A percentile compares a stretch with the other conserved stretches of the same genome.
These are phyloP conservation scores for Drosophila obscura DNA, from an alignment of 1,140 invertebrate genomes.

Conservation along the genomic window DNA sequence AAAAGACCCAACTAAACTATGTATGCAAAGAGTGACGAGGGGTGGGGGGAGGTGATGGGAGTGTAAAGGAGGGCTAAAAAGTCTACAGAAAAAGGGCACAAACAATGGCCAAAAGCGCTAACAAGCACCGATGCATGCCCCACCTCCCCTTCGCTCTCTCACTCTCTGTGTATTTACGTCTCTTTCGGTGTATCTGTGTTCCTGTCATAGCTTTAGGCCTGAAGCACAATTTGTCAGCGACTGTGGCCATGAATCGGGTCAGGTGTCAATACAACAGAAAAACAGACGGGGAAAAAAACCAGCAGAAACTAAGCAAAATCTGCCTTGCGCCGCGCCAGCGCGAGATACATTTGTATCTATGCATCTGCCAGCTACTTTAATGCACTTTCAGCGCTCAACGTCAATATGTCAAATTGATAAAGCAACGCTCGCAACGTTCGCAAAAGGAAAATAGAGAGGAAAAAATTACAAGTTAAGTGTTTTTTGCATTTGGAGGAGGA, in stretches of 20 bases:
- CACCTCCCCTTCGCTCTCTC: constrained; percentile 10
- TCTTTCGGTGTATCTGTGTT: not conserved
- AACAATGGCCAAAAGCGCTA: constrained; percentile 60
- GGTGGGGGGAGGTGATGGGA: not conserved
- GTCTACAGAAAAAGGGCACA: constrained; percentile 43
- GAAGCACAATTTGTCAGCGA: constrained; percentile 65
- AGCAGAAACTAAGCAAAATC: constrained; percentile 18
- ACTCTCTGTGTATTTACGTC: not conserved
- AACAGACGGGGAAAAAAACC: constrained; percentile 2
- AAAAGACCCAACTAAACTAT: constrained; percentile 61
- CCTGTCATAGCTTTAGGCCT: constrained; percentile 4
- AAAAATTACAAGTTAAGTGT: constrained; percentile 69
- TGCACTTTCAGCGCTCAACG: constrained; percentile 78
- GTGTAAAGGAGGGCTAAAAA: not conserved
- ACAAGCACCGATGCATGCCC: constrained; percentile 49
- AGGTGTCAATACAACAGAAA: constrained; percentile 57
- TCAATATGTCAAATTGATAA: constrained; percentile 81
- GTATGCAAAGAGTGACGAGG: constrained; percentile 34
- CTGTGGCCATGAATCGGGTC: constrained; percentile 73
- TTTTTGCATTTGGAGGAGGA: constrained; percentile 20
- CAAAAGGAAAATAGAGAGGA: constrained; percentile 35
- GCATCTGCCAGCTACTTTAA: constrained; percentile 73
- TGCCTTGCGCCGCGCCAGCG: constrained; percentile 4
- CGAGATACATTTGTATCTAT: constrained; percentile 45
- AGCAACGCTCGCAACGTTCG: constrained; percentile 10